Evolutionary conservation across 2,797 vertebrate species (phyloP), one percentile per base, ranked within the genome.

Genomic region (Epinephelus awoara): DNA sequence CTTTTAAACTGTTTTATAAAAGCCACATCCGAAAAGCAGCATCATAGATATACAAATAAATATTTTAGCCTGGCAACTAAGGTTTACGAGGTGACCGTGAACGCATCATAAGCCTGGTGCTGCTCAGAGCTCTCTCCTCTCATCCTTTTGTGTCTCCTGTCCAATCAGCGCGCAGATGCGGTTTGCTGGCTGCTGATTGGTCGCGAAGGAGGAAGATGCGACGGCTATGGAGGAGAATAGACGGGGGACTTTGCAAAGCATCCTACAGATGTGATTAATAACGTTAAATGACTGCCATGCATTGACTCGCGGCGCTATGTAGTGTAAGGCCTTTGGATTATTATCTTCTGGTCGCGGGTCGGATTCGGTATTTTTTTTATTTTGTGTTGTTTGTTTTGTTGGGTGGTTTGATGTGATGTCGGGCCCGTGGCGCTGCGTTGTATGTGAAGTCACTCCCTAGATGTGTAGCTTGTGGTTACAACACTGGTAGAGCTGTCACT

Each of bases 151-250:
- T 93, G 91, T 64, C 70, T 19, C 2, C 19, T 7, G 81, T 58
- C 94, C 94, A 94, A 95, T 94, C 87, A 81, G 77, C 66, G 82
- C 75, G 44, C 75, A 61, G 86, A 25, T 56, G 12, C 25, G 15
- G 13, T 1, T 54, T 47, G 2, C 62, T 6, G 73, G 56, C n/a
- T 34, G 25, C 77, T 83, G 25, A 94, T 94, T 94, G 92, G 94
- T 68, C 77, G 61, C 6, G 44, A 82, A 90, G 75, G 88, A 93
- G 91, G 93, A 93, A 92, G 88, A 93, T 91, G 91, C 82, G 79
- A 71, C 84, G 85, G 79, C 72, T 67, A 79, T 78, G 71, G 86
- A 88, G 67, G 85, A 88, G 67, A 85, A 65, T 17, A 47, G 82
- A 82, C 42, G 38, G 47, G 68, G 63, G 85, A 84, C 75, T 85